A percentile compares a stretch with the other conserved stretches of the same genome.
Evolutionary conservation across 2,113 vertebrate species (phyloP).

Genomic region (Gallinago paraguaiae): DNA sequence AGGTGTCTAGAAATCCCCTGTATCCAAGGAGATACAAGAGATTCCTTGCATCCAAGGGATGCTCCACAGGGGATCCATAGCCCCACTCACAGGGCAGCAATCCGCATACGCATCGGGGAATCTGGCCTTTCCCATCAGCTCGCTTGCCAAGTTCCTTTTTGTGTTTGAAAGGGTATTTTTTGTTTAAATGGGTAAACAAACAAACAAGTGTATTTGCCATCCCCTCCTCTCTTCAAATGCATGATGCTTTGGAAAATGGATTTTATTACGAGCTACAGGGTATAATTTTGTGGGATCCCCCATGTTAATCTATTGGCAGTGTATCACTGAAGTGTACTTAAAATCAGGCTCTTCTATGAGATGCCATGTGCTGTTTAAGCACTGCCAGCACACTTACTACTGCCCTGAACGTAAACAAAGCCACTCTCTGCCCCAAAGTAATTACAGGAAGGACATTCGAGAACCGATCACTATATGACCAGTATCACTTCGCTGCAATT

Average conservation of each 20-base stretch:
- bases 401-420: not conserved
- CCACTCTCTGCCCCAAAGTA: not conserved
- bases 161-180: not conserved
- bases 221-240: not conserved
- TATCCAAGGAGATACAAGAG: not conserved
- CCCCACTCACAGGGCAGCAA: not conserved
- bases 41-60: not conserved
- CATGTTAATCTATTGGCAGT: not conserved
- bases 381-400: not conserved
- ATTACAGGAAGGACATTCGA: not conserved
- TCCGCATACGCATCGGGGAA: not conserved
- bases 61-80: not conserved
- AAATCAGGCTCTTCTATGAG: conserved; percentile 5
- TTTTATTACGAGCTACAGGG: conserved; percentile 10
- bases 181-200: not conserved
- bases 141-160: not conserved
- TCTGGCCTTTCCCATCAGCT: not conserved
- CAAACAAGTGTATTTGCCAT: not conserved
- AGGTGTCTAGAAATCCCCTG: not conserved
- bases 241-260: not conserved
- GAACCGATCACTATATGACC: not conserved
- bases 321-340: not conserved
- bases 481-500: not conserved
- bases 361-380: not conserved
- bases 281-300: conserved; percentile 3